Percentiles rank a stretch among this genome's conserved stretches.
These are phyloP conservation scores for Ceyx cyanopectus DNA, from an alignment of 2,113 vertebrate species.

Conservation along the genomic window DNA sequence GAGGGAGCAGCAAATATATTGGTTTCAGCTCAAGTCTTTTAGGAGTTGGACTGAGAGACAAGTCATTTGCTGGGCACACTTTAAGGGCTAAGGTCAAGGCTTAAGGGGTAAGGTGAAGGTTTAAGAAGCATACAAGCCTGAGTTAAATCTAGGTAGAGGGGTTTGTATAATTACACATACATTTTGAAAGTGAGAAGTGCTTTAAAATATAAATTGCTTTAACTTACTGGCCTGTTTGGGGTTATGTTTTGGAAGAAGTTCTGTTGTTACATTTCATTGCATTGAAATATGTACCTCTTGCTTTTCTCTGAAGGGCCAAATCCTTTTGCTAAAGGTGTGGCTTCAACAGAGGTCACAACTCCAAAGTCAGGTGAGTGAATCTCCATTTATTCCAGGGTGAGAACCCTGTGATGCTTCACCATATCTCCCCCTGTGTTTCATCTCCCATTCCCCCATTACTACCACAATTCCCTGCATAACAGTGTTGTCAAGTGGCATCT, in stretches of 20 bases:
- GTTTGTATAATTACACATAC: neutral
- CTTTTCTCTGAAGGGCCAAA: constrained; percentile 75
- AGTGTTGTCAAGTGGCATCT: neutral
- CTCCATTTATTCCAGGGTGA: neutral
- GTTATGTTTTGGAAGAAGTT: neutral
- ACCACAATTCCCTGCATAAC: neutral
- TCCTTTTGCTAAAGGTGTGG: constrained; percentile 76
- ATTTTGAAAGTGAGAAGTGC: neutral
- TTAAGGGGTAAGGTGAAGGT: neutral
- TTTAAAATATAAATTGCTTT: neutral
- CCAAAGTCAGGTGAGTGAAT: constrained; percentile 81
- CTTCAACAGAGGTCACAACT: constrained; percentile 69
- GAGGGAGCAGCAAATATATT: neutral
- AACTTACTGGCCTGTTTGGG: neutral
- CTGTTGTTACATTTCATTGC: neutral
- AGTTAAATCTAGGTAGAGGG: neutral
- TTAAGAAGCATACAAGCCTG: neutral
- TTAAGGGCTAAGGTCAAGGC: neutral
- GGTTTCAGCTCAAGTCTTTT: neutral
- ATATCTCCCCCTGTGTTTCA: neutral
- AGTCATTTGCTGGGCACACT: neutral
- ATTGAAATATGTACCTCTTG: neutral
- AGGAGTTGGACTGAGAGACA: neutral
- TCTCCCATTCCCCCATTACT: neutral
- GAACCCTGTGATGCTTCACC: neutral